Evolutionary conservation across 2,888 invertebrate genomes (phyloP).

Genomic region (Coleophora deauratella): DNA sequence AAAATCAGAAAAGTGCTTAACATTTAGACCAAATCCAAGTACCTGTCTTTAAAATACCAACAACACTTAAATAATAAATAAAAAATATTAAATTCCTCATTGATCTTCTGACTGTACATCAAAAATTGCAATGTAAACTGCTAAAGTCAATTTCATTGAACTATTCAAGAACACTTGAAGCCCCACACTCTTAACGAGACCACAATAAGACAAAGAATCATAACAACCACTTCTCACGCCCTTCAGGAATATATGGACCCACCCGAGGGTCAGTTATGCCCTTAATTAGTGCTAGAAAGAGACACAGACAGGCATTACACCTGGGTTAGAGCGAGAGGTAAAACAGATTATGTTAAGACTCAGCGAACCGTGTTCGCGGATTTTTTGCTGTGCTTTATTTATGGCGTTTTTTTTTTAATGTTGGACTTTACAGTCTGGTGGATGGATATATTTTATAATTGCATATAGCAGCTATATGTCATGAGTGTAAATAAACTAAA

Average conservation of each 20-base stretch:
- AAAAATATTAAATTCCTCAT: too few relatives aligned
- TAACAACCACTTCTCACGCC: conserved; percentile 57
- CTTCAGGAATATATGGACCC: conserved; percentile 39
- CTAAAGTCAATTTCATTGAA: conserved; percentile 40
- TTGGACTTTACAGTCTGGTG: conserved; percentile 52
- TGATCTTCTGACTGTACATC: conserved; percentile 15
- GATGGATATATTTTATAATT: conserved; percentile 11
- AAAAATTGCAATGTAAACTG: conserved; percentile 19
- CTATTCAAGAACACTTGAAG: conserved; percentile 31
- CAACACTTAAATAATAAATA: too few relatives aligned
- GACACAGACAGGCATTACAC: conserved; percentile 21
- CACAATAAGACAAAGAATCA: conserved; percentile 62
- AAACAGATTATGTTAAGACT: conserved; percentile 48
- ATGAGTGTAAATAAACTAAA: too few relatives aligned
- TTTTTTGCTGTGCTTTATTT: conserved; percentile 45
- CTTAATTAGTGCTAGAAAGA: conserved; percentile 52
- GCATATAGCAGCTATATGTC: too few relatives aligned
- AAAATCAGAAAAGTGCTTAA: too few relatives aligned
- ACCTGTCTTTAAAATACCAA: too few relatives aligned
- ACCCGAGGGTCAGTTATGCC: conserved; percentile 54
- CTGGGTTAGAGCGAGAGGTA: conserved; percentile 33
- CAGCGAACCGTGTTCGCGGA: conserved; percentile 51
- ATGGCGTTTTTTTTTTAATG: conserved; percentile 36
- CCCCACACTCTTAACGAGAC: conserved; percentile 36
- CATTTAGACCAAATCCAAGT: too few relatives aligned